Conservation (phyloP, 1,140 invertebrate species). For the Chionoecetes opilio region DNA sequence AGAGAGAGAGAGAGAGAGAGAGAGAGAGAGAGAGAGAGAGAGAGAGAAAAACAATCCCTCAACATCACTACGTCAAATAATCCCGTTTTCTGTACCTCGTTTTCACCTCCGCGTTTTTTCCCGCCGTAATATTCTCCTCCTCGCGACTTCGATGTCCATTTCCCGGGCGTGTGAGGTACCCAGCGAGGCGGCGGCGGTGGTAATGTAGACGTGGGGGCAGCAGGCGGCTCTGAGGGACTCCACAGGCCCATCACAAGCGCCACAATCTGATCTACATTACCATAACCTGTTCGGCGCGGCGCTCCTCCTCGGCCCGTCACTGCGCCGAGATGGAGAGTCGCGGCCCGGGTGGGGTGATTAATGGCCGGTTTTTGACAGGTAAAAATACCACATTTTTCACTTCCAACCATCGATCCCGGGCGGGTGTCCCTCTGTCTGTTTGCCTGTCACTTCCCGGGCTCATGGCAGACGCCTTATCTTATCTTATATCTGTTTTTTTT, state of each 20-base stretch:
- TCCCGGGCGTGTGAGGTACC: neutral
- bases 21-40: too few relatives aligned
- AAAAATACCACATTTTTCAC: constrained; percentile 30
- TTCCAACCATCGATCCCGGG: neutral
- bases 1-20: too few relatives aligned
- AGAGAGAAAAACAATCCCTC: neutral
- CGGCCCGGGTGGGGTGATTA: neutral
- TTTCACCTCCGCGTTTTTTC: too few relatives aligned
- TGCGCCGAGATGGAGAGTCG: neutral
- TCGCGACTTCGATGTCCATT: neutral
- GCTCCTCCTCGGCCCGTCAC: neutral
- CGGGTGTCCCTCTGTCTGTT: neutral
- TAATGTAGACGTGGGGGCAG: constrained; percentile 4
- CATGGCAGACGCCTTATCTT: neutral
- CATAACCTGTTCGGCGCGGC: neutral
- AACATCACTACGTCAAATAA: neutral
- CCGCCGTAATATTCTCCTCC: neutral
- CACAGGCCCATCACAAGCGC: neutral
- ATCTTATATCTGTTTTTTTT: neutral
- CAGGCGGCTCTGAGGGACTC: neutral
- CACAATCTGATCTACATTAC: constrained; percentile 10
- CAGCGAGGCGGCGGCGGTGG: neutral
- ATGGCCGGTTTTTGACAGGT: neutral
- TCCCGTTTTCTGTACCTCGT: too few relatives aligned
- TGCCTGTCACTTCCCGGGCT: neutral